phyloP scores from a whole-genome alignment of 2,113 vertebrate species.

The Colius striatus region DNA sequence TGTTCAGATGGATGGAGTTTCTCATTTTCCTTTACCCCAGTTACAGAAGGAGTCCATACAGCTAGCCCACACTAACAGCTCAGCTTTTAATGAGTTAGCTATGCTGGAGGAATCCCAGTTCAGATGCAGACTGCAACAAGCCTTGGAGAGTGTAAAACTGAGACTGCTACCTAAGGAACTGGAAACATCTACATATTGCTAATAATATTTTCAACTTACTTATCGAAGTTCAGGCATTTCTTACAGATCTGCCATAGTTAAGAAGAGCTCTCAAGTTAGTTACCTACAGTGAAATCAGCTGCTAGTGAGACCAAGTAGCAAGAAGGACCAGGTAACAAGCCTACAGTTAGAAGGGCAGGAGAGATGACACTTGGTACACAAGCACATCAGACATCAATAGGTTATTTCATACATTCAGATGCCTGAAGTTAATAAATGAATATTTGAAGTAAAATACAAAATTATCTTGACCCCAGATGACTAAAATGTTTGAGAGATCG shows the following conservation, averaged over 20 bases:
- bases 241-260: fast-evolving
- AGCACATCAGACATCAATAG: fast-evolving
- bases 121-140: background rate
- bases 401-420: fast-evolving
- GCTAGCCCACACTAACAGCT: background rate
- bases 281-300: background rate
- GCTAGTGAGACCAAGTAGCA: background rate
- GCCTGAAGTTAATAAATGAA: fast-evolving
- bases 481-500: background rate
- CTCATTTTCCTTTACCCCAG: background rate
- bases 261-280: fast-evolving
- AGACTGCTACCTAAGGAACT: background rate
- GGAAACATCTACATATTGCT: background rate
- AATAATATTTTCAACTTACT: background rate
- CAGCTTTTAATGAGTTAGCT: fast-evolving
- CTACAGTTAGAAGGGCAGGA: background rate
- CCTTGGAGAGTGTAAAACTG: background rate
- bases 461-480: background rate
- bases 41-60: background rate
- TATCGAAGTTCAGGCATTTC: background rate
- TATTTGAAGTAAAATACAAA: background rate
- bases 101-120: background rate
- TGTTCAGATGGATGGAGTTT: background rate
- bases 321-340: background rate
- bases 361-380: background rate